Evolutionary conservation across 1,140 invertebrate species (phyloP).

Genomic region (fruit fly (Drosophila melanogaster)): DNA sequence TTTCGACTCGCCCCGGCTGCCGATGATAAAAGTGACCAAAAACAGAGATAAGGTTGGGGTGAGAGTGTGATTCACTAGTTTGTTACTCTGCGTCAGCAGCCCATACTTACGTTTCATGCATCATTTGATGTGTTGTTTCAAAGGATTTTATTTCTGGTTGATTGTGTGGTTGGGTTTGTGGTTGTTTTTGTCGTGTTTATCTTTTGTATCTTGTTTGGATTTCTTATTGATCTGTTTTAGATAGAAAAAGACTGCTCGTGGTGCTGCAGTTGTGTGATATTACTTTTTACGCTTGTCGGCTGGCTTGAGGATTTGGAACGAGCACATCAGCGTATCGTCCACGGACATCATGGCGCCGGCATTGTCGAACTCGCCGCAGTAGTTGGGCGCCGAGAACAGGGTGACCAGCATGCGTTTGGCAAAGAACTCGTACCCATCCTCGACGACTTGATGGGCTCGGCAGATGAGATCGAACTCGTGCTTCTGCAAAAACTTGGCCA

Average conservation of each 20-base stretch:
- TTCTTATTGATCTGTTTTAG: slow-evolving; percentile 51
- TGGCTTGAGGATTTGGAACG: slow-evolving; percentile 98
- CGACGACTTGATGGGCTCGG: slow-evolving; percentile 98
- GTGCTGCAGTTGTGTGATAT: slow-evolving; percentile 91
- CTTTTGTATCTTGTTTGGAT: slow-evolving; percentile 42
- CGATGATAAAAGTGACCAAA: slow-evolving; percentile 62
- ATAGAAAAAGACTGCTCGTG: slow-evolving; percentile 87
- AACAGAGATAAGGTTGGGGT: slow-evolving; percentile 53
- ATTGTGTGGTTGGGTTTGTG: slow-evolving; percentile 21
- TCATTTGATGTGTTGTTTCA: slow-evolving; percentile 42
- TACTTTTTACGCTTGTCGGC: slow-evolving; percentile 99
- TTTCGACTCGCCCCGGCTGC: slow-evolving; percentile 60
- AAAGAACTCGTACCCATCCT: slow-evolving; percentile 99
- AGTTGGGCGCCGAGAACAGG: slow-evolving; percentile 98
- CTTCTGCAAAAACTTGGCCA: slow-evolving; percentile 96
- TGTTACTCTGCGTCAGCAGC: slow-evolving; percentile 21
- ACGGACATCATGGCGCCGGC: slow-evolving; percentile 99
- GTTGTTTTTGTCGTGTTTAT: slow-evolving; percentile 45
- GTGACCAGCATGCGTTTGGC: slow-evolving; percentile 99
- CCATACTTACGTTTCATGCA: slow-evolving; percentile 58
- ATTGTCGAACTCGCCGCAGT: slow-evolving; percentile 99
- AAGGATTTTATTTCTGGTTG: slow-evolving; percentile 55
- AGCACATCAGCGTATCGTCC: slow-evolving; percentile 99
- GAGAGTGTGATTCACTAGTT: slow-evolving; percentile 39
- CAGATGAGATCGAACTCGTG: slow-evolving; percentile 98